Evolutionary conservation across 64 coral and sea anemone genomes (phyloP).

Genomic region (Cladopsammia gracilis): DNA sequence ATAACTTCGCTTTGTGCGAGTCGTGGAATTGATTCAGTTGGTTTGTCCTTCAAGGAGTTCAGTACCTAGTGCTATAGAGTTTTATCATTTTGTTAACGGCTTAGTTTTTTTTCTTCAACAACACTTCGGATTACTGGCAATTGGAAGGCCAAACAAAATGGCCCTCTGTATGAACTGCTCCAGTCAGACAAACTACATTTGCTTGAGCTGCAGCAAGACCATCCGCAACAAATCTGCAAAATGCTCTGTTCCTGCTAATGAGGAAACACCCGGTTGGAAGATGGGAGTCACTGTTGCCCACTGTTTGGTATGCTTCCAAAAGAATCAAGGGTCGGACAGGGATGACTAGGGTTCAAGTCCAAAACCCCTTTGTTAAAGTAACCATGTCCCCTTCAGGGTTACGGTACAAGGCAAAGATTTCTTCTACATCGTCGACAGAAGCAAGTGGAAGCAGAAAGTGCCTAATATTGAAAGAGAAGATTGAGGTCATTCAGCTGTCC

Average conservation of each 20-base stretch:
- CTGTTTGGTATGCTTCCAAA: neutral
- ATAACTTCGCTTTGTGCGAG: too few species aligned
- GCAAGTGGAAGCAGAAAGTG: neutral
- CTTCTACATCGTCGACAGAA: neutral
- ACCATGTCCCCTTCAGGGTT: neutral
- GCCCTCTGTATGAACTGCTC: slow-evolving; percentile 2
- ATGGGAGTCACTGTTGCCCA: neutral
- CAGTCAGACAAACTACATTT: neutral
- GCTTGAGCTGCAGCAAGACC: neutral
- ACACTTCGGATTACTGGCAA: neutral
- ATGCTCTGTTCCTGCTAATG: neutral
- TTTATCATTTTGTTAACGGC: neutral
- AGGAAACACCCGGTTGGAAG: neutral
- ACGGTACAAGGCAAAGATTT: neutral
- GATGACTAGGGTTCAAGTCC: neutral
- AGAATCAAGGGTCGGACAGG: neutral
- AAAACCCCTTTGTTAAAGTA: neutral
- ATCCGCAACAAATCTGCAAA: slow-evolving; percentile 10
- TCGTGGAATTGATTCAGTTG: neutral
- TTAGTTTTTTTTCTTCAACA: neutral
- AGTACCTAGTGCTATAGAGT: neutral
- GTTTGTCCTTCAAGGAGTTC: neutral
- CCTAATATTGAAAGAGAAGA: neutral
- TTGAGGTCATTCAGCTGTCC: neutral
- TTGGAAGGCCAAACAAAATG: neutral